Conservation (phyloP, 2,113 vertebrate genomes). For the Ailuropoda melanoleuca region DNA sequence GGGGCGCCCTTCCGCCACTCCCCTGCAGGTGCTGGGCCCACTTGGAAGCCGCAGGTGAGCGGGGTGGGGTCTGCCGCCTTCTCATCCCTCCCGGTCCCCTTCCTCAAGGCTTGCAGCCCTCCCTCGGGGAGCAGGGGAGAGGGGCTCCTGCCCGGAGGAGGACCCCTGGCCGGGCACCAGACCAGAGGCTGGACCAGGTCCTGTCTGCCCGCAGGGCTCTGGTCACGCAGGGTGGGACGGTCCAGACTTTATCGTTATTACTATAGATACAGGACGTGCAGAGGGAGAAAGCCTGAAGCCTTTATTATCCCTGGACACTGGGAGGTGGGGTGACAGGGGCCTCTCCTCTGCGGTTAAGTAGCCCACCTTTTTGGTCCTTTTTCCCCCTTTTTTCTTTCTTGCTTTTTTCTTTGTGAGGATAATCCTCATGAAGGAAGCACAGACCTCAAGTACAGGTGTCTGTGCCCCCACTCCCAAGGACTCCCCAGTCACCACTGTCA, state of each 20-base stretch:
- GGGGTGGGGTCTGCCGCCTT: background rate
- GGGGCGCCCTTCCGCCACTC: background rate
- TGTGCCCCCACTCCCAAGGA: background rate
- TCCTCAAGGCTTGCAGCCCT: background rate
- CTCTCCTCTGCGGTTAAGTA: no score
- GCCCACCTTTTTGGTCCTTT: background rate
- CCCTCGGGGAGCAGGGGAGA: background rate
- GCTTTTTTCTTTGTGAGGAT: background rate
- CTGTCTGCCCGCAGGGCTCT: background rate
- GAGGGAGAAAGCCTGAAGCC: background rate
- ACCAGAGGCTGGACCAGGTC: background rate
- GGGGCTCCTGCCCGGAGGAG: background rate
- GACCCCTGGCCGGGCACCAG: background rate
- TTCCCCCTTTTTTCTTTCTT: no score
- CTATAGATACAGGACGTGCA: rapidly evolving
- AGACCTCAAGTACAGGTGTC: background rate
- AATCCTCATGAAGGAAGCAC: background rate
- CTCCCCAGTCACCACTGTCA: background rate
- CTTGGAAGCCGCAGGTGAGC: background rate
- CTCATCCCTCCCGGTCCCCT: background rate
- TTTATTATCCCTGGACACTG: background rate
- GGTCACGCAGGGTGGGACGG: background rate
- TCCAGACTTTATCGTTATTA: rapidly evolving
- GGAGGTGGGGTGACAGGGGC: background rate
- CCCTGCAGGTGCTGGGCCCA: background rate